These are phyloP conservation scores for Labeo rohita DNA, from an alignment of 2,113 vertebrate genomes.

Conservation along the genomic window DNA sequence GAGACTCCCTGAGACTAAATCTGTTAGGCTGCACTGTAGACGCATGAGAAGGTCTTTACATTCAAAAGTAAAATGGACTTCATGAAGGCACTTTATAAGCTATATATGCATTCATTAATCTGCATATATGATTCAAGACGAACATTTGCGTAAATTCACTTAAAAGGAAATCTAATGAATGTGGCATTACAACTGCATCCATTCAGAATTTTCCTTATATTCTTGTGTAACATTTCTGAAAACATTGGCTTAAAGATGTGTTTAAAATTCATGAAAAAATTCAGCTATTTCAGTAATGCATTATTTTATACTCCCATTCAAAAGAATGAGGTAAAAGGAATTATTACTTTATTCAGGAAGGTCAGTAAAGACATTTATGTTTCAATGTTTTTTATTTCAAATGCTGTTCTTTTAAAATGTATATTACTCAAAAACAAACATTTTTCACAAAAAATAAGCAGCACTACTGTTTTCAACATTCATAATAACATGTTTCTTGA, in stretches of 20 bases:
- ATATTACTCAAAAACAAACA: background rate
- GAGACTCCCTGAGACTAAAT: slow-evolving; percentile 51
- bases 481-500: background rate
- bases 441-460: background rate
- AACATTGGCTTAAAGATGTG: background rate
- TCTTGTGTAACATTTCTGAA: background rate
- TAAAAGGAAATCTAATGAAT: background rate
- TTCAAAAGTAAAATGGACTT: background rate
- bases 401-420: background rate
- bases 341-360: background rate
- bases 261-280: background rate
- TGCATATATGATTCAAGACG: background rate
- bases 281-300: background rate
- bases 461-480: background rate
- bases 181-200: background rate
- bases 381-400: background rate
- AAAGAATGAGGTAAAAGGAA: background rate
- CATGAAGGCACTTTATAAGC: background rate
- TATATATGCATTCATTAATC: background rate
- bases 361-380: background rate
- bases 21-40: slow-evolving; percentile 51
- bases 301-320: background rate
- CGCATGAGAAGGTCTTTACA: slow-evolving; percentile 56
- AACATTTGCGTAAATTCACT: background rate
- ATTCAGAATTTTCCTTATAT: background rate